Conservation (phyloP, 2,888 invertebrate species). For the Pyrrhia umbra region DNA sequence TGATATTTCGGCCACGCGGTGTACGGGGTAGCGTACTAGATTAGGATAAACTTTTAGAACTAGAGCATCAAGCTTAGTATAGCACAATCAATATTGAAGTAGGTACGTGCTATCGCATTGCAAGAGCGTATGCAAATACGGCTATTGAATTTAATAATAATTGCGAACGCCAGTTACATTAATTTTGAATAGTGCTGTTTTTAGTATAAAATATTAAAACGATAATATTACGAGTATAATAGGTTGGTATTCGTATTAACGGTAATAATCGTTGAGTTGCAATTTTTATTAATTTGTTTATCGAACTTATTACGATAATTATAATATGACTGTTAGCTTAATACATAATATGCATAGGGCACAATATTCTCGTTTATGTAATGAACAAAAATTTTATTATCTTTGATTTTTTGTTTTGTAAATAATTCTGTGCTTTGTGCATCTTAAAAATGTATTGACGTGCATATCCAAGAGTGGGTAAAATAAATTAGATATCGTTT, state of each 20-base stretch:
- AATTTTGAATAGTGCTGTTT: neutral
- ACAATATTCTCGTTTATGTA: no score
- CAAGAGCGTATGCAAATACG: conserved; percentile 7
- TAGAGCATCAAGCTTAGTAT: conserved; percentile 14
- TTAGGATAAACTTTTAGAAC: conserved; percentile 59
- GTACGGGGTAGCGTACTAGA: conserved; percentile 52
- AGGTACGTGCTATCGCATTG: neutral
- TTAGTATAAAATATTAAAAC: conserved; percentile 2
- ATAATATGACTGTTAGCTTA: no score
- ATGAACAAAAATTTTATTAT: no score
- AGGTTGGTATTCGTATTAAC: conserved; percentile 4
- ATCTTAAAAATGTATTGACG: no score
- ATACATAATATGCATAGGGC: no score
- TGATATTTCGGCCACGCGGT: conserved; percentile 71
- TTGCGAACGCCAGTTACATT: neutral
- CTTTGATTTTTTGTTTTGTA: no score
- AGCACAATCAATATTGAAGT: conserved; percentile 17
- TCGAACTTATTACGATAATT: conserved; percentile 21
- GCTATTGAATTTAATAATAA: neutral
- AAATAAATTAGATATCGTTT: no score
- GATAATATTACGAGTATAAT: neutral
- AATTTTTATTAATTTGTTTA: conserved; percentile 8
- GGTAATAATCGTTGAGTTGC: neutral
- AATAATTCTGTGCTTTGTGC: no score
- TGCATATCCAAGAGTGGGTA: no score